A percentile compares a stretch with the other conserved stretches of the same genome.
Conservation (phyloP, 2,888 invertebrate genomes). For the Geotrupes spiniger region DNA sequence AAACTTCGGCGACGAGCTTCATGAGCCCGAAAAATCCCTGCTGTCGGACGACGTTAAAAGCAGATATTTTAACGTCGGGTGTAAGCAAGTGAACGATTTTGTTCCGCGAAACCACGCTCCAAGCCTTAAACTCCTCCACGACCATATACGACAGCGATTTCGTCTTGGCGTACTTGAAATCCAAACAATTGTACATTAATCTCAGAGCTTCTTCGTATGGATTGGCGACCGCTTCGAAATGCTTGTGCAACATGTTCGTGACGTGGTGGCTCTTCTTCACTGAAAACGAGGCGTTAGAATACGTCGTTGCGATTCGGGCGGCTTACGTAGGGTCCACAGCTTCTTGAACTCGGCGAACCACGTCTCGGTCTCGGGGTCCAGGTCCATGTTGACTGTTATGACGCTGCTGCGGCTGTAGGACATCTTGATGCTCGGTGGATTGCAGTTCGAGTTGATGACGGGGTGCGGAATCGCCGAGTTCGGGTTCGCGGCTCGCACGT, state of each 20-base stretch:
- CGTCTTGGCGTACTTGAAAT: constrained; percentile 62
- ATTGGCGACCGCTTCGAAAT: constrained; percentile 50
- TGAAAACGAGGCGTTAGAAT: constrained; percentile 26
- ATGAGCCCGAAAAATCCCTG: constrained; percentile 65
- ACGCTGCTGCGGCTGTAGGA: constrained; percentile 14
- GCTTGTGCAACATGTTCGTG: constrained; percentile 41
- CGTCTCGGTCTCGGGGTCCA: constrained; percentile 16
- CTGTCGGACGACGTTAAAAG: constrained; percentile 67
- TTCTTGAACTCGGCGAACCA: constrained; percentile 26
- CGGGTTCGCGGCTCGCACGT: constrained; percentile 6
- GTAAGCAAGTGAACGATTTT: constrained; percentile 52
- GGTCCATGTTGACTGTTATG: constrained; percentile 24
- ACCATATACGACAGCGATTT: constrained; percentile 62
- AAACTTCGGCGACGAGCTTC: constrained; percentile 62
- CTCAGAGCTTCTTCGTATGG: constrained; percentile 60
- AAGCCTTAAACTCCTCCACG: constrained; percentile 60
- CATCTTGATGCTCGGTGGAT: background rate
- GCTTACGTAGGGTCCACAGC: constrained; percentile 27
- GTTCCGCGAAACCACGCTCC: constrained; percentile 48
- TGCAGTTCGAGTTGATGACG: background rate
- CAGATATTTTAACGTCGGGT: constrained; percentile 63
- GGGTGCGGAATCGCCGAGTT: constrained; percentile 4
- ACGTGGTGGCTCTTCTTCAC: constrained; percentile 48
- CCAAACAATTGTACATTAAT: constrained; percentile 61
- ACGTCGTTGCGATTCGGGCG: background rate